Percentiles rank a stretch among this genome's conserved stretches.
phyloP scores from a whole-genome alignment of 1,140 invertebrate species.

The Ruditapes philippinarum region DNA sequence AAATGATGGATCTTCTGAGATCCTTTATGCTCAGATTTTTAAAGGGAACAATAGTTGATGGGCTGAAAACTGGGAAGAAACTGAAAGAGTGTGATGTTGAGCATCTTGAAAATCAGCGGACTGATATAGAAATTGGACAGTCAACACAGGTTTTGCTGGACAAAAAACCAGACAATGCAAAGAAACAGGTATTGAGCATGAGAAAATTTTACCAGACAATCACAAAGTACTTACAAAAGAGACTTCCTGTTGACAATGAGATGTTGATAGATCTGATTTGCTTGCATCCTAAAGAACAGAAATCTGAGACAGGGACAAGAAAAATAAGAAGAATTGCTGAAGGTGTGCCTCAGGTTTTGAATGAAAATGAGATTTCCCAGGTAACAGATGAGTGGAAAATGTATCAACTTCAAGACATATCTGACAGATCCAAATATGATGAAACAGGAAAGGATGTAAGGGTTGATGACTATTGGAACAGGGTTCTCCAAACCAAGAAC shows the following conservation, averaged over 20 bases:
- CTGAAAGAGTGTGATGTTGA: slow-evolving; percentile 47
- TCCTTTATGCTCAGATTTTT: slow-evolving; percentile 51
- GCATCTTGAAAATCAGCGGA: slow-evolving; percentile 39
- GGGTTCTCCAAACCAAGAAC: slow-evolving; percentile 61
- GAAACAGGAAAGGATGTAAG: slow-evolving; percentile 40
- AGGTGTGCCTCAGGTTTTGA: slow-evolving; percentile 31
- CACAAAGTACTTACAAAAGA: slow-evolving; percentile 42
- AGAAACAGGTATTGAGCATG: slow-evolving; percentile 48
- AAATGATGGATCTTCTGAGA: slow-evolving; percentile 56
- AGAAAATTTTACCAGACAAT: slow-evolving; percentile 50
- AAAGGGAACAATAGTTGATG: slow-evolving; percentile 43
- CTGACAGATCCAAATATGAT: slow-evolving; percentile 47
- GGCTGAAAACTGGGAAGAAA: slow-evolving; percentile 4
- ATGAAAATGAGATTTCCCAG: slow-evolving; percentile 11
- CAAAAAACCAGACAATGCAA: not conserved
- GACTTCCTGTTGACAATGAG: slow-evolving; percentile 46
- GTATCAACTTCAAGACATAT: slow-evolving; percentile 47
- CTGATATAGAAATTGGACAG: slow-evolving; percentile 56
- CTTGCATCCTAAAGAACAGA: slow-evolving; percentile 56
- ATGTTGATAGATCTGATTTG: slow-evolving; percentile 33
- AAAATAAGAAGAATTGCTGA: slow-evolving; percentile 42
- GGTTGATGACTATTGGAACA: slow-evolving; percentile 73
- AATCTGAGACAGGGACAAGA: slow-evolving; percentile 22
- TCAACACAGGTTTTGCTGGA: slow-evolving; percentile 8
- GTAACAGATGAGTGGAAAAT: slow-evolving; percentile 72